Base-by-base conservation (phyloP, 2,797 vertebrate species). In the Moxostoma hubbsi region DNA sequence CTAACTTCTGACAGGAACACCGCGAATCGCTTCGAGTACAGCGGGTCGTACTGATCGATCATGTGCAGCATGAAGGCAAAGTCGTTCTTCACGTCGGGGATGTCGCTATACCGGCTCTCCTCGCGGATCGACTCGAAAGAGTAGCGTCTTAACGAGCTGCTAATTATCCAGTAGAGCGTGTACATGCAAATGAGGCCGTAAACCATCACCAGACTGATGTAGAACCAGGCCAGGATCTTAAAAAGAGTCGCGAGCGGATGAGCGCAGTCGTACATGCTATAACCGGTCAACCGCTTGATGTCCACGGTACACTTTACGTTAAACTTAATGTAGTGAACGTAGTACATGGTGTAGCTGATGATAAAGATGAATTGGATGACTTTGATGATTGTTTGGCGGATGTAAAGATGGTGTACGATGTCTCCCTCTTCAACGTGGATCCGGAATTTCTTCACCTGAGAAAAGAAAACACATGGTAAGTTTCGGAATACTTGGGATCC, bases 41-140 rank as follows among this genome's bases (percentile, higher is more conserved):
- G 95, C 0, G 97, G 98, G 89, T 99, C 98, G 0, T 99, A 99
- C 90, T 99, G 98, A 85, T 99, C 98, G 0, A 98, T 98, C 90
- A 99, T 95, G 82, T 99, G 98, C 9, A 99, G 91, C 97, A 99
- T 99, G 88, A 99, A 99, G 85, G 98, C 97, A 10, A 99, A 99
- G 93, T 99, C 98, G 0, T 99, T 99, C 90, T 98, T 99, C 61
- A 99, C 93, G 0, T 99, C 98, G 0, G 98, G 97, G 80, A 99
- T 99, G 92, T 99, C 98, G 0, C 98, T 99, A 81, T 98, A 99
- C 87, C 96, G 97, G 94, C 98, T 98, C 89, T 99, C 96, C 89
- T 99, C 97, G 0, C 98, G 95, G 86, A 98, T 98, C 0, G 97
- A 97, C 91, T 99, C 98, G 0, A 99, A 99, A 0, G 97, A 99